A percentile compares a stretch with the other conserved stretches of the same genome.
Evolutionary conservation across 2,888 invertebrate species (phyloP).

Genomic region (Drosophila putrida): DNA sequence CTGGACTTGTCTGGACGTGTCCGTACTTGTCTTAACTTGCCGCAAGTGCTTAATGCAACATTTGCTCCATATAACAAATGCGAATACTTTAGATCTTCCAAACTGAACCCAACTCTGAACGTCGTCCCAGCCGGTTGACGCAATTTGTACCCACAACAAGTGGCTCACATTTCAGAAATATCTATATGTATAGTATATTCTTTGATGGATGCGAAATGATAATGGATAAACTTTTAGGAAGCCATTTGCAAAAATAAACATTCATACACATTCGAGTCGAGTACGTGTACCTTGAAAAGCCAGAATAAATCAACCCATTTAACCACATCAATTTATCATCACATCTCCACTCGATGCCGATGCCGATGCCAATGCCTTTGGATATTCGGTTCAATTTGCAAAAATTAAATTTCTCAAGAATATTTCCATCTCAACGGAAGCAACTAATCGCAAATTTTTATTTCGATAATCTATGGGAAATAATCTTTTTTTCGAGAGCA

Average conservation of each 20-base stretch:
- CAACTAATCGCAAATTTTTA: not conserved
- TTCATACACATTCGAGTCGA: not conserved
- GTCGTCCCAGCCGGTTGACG: not conserved
- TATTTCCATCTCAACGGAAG: not conserved
- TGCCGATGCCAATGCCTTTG: not conserved
- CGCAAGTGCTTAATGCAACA: constrained; percentile 28
- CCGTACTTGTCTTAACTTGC: constrained; percentile 12
- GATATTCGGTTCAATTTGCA: constrained; percentile 10
- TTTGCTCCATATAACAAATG: not conserved
- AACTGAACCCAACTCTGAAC: not conserved
- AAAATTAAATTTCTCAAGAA: constrained; percentile 7
- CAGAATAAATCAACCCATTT: constrained; percentile 17
- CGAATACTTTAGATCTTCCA: constrained; percentile 19
- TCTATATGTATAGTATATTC: too few relatives aligned
- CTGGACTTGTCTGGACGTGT: constrained; percentile 17
- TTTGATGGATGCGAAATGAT: constrained; percentile 42
- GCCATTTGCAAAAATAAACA: constrained; percentile 20
- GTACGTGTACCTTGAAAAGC: constrained; percentile 8
- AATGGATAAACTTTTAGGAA: constrained; percentile 25
- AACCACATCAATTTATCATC: constrained; percentile 23
- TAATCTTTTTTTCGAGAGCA: not conserved
- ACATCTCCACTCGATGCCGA: too few relatives aligned
- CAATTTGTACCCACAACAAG: constrained; percentile 22
- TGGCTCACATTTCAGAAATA: constrained; percentile 16
- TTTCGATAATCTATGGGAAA: not conserved